These are phyloP conservation scores for Cynocephalus volans DNA, from an alignment of 2,113 vertebrate genomes.

Conservation along the genomic window DNA sequence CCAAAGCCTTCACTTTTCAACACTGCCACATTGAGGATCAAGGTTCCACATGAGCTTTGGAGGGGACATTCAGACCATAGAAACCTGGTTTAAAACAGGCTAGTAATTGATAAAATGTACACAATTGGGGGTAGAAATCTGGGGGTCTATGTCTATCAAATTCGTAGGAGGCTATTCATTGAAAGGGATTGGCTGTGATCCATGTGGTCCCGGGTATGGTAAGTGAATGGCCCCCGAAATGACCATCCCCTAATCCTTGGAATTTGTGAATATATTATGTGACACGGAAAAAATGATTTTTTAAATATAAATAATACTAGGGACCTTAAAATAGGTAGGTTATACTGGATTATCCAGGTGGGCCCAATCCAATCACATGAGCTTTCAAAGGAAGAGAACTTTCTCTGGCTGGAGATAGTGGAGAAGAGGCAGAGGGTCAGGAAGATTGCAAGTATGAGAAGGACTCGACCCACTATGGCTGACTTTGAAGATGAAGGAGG, in stretches of 20 bases:
- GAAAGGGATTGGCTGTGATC: background rate
- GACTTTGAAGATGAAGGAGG: background rate
- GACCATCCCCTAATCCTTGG: background rate
- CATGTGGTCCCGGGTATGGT: no score
- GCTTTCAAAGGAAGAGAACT: background rate
- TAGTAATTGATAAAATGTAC: background rate
- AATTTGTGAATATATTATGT: background rate
- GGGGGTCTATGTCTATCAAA: background rate
- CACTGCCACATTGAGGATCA: no score
- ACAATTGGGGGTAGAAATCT: background rate
- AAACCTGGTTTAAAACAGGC: no score
- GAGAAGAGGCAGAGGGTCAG: background rate
- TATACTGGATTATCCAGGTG: background rate
- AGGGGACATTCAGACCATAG: no score
- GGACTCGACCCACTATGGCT: background rate
- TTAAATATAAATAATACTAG: background rate
- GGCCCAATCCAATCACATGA: background rate
- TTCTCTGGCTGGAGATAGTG: background rate
- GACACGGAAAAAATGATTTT: background rate
- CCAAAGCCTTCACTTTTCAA: no score
- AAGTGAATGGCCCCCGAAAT: background rate
- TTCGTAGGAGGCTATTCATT: background rate
- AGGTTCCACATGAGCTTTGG: no score
- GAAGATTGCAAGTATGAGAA: background rate
- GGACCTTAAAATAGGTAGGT: background rate